phyloP scores from a whole-genome alignment of 2,797 vertebrate species.

The Mormyrops boulengeri region DNA sequence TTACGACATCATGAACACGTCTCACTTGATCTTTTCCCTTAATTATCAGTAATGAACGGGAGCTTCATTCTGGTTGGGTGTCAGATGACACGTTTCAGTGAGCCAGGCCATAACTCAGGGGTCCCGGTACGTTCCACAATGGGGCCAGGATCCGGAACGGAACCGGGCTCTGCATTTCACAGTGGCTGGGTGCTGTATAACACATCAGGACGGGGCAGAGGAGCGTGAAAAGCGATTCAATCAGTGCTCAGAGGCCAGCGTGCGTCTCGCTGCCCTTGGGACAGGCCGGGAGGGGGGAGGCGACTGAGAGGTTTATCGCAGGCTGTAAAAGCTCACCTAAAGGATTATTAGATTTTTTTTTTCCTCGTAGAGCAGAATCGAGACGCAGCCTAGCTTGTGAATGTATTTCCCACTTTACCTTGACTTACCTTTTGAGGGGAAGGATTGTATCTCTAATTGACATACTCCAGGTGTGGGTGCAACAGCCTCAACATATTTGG shows the following conservation, averaged over 20 bases:
- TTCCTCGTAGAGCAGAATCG: background rate
- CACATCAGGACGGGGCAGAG: background rate
- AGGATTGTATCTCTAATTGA: background rate
- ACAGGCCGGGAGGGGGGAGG: background rate
- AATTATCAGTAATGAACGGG: conserved; percentile 56
- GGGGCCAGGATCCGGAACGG: background rate
- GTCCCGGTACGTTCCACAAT: conserved; percentile 29
- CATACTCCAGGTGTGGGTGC: background rate
- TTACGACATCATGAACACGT: conserved; percentile 55
- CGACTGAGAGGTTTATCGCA: background rate
- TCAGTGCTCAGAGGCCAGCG: background rate
- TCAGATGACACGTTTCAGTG: conserved; percentile 52
- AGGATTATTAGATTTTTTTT: conserved; percentile 6
- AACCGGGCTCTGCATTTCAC: background rate
- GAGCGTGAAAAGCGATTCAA: background rate
- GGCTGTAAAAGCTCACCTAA: background rate
- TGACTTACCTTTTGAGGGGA: background rate
- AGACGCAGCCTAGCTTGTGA: background rate
- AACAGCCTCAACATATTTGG: background rate
- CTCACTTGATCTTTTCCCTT: conserved; percentile 53
- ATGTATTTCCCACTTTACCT: background rate
- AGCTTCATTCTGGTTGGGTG: conserved; percentile 49
- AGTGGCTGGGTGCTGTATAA: background rate
- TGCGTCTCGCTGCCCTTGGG: background rate
- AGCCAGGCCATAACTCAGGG: conserved; percentile 50